These are phyloP conservation scores for Drosophila siamana DNA, from an alignment of 2,888 invertebrate species.

Conservation along the genomic window DNA sequence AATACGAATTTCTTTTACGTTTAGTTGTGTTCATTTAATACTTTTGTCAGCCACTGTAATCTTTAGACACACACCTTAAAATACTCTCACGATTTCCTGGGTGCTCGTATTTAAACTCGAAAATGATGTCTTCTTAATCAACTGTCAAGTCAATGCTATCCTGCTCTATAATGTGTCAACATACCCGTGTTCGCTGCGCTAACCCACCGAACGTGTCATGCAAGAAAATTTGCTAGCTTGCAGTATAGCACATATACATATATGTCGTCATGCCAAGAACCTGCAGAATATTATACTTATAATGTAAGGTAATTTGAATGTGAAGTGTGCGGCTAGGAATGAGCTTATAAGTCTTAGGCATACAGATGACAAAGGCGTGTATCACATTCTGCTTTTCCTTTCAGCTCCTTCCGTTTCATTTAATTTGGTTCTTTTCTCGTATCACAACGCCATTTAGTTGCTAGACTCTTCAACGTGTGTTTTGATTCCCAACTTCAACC, in stretches of 20 bases:
- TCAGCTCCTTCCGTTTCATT: conserved; percentile 1
- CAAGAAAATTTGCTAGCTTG: conserved; percentile 28
- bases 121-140: conserved; percentile 78
- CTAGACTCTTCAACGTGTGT: background rate
- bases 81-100: conserved; percentile 36
- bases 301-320: conserved; percentile 82
- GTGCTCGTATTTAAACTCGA: conserved; percentile 65
- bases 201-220: conserved; percentile 55
- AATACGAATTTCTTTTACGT: too few relatives aligned
- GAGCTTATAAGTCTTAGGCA: conserved; percentile 71
- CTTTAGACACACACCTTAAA: conserved; percentile 24
- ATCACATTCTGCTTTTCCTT: conserved; percentile 46
- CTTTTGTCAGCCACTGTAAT: conserved; percentile 28
- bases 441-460: conserved; percentile 56
- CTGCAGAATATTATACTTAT: conserved; percentile 74
- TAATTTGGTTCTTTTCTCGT: conserved; percentile 35
- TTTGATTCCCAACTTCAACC: background rate
- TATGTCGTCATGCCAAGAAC: conserved; percentile 58
- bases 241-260: background rate
- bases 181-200: conserved; percentile 52
- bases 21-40: too few relatives aligned
- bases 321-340: conserved; percentile 70
- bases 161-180: conserved; percentile 59
- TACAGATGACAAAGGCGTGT: conserved; percentile 51
- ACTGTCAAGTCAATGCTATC: conserved; percentile 46